Evolutionary conservation across 2,888 invertebrate species (phyloP), one percentile per base, ranked within the genome.

Genomic region (Choristoneura rosaceana): DNA sequence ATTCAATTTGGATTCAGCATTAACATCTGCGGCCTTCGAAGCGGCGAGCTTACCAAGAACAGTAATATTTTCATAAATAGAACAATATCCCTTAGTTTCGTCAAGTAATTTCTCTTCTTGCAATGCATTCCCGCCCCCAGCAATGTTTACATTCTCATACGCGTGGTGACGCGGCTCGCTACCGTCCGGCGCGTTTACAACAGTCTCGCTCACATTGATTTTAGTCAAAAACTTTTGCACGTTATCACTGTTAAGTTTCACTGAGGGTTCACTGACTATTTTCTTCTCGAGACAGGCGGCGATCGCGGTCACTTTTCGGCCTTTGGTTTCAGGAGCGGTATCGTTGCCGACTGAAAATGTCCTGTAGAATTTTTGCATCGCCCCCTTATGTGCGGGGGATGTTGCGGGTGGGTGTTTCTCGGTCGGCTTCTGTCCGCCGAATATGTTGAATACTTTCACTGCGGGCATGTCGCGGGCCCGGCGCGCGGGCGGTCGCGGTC

Each of bases 381-480:
- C 89, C 83, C 87, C 87, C 74, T 84, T 87, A 74, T 86, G 85
- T 75, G 89, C 79, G 86, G 89, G 86, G 84, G 89, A 79, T 80
- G 88, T 74, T 75, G 86, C 76, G 76, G 87, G 79, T 75, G 80
- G 84, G 79, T 90, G 91, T 80, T 92, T 93, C 85, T 93, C 93
- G 88, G 91, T 83, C 87, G 93, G 90, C 91, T 93, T 93, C 91
- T 93, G 93, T 82, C 91, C 92, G 87, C 93, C 94, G 90, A 94
- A 94, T 93, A 94, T 92, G 85, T 90, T 92, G 85, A 93, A 93
- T 85, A 93, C 94, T 93, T 94, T 94, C 93, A 93, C 94, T 92
- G 92, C 93, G 93, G 94, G 94, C 93, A 93, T 94, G 81, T 86
- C 93, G 92, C 92, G 92, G 86, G 85, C 89, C 90, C 92, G 90